Evolutionary conservation across 2,888 invertebrate genomes (phyloP), one percentile per base, ranked within the genome.

Genomic region (Poecilobothrus nobilitatus): DNA sequence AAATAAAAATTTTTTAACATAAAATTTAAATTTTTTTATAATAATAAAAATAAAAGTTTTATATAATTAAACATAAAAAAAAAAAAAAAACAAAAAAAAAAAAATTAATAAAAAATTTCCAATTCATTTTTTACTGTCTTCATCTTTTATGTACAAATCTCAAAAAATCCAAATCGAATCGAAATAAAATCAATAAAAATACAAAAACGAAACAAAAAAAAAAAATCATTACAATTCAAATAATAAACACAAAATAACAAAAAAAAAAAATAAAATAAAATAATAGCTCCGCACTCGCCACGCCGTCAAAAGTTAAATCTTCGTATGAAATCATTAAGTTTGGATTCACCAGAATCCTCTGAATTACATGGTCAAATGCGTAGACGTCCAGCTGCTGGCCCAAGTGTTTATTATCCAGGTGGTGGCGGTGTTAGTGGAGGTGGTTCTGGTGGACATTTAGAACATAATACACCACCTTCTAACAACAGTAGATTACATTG

Each of bases 301-400:
- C 89, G 95, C 80, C 90, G 95, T 72, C 95, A 95, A 86, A 94
- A 95, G 86, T 87, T 97, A 84, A 95, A 96, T 85, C 89, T 96
- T 83, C 89, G 96, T 81, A 97, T 97, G 97, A 97, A 97, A 88
- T 95, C 95, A 81, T 88, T 97, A 77, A 97, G 96, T 72, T 85
- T 97, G 88, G 97, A 97, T 83, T 95, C 95, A 44, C 96, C 96
- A 72, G 97, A 97, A 83, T 93, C 93, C 76, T 90, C 92, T 71
- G 94, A 94, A 81, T 82, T 87, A 78, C 90, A 90, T 78, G 88
- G 87, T 62, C 89, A 90, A 77, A 80, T 81, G 71, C 85, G 93
- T 76, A 86, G 93, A 65, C 87, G 91, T 68, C 89, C 76, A 71
- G 65, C 27, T 18, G 64, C 22, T 18, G 78, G 83, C 72, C 81